Percentiles rank a stretch among this genome's conserved stretches.
Conservation (phyloP, 64 coral and sea anemone genomes). For the Montipora cactus region DNA sequence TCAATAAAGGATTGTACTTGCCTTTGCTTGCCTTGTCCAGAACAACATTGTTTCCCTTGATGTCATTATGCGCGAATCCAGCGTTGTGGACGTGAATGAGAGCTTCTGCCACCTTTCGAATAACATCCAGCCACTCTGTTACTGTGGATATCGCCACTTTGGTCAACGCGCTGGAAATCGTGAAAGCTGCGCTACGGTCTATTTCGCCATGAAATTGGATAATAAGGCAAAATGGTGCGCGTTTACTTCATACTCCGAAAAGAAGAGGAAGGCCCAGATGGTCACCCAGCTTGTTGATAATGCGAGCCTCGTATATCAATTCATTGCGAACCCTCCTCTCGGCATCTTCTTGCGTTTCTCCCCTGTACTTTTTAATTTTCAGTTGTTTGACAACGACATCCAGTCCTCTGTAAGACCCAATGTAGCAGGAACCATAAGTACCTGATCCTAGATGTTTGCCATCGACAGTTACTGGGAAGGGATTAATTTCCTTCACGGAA, state of each 20-base stretch:
- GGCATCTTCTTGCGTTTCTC: not conserved
- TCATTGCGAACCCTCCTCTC: not conserved
- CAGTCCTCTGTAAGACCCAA: too few species aligned
- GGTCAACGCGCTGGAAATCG: not conserved
- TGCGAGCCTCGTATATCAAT: not conserved
- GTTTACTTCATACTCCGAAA: conserved; percentile 19
- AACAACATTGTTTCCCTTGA: conserved; percentile 34
- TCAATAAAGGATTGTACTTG: conserved; percentile 8
- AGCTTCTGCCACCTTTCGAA: not conserved
- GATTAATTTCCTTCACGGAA: not conserved
- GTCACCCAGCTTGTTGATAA: conserved; percentile 31
- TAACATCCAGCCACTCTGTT: not conserved
- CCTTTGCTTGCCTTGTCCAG: not conserved
- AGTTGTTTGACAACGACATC: too few species aligned
- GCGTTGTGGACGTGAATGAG: not conserved
- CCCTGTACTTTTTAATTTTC: too few species aligned
- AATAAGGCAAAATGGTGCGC: not conserved
- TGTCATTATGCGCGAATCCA: conserved; percentile 2
- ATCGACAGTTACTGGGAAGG: not conserved
- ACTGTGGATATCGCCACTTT: not conserved
- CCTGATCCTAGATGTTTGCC: not conserved
- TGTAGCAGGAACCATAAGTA: not conserved
- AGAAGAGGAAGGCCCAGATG: conserved; percentile 38
- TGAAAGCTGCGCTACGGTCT: conserved; percentile 7
- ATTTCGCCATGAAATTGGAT: conserved; percentile 27